Percentiles rank a stretch among this genome's conserved stretches.
Conservation (phyloP, 2,797 vertebrate species). For the Loris lydekkerianus region DNA sequence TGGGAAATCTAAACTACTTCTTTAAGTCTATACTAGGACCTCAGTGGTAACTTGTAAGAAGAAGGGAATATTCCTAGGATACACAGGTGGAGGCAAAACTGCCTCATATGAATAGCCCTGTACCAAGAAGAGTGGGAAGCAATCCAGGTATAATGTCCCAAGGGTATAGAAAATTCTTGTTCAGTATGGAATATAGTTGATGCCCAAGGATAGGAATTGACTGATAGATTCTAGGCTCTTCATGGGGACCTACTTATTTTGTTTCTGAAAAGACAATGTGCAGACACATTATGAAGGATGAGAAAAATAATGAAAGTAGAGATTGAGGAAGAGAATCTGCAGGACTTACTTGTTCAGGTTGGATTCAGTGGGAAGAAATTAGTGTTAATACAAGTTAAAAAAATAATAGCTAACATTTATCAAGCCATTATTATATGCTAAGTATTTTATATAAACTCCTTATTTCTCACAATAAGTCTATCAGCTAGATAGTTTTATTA, state of each 20-base stretch:
- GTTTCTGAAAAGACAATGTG: background rate
- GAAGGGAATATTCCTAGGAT: background rate
- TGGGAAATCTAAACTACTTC: background rate
- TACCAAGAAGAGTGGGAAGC: background rate
- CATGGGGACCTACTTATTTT: background rate
- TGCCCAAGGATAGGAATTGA: slow-evolving; percentile 28
- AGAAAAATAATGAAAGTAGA: slow-evolving; percentile 17
- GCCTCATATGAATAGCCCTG: background rate
- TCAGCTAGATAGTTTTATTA: slow-evolving; percentile 11
- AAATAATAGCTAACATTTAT: slow-evolving; percentile 5
- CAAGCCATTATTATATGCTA: slow-evolving; percentile 26
- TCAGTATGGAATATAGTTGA: background rate
- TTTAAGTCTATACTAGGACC: background rate
- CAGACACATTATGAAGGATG: background rate
- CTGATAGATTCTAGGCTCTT: background rate
- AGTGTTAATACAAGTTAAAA: background rate
- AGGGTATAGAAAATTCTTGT: slow-evolving; percentile 42
- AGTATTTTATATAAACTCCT: slow-evolving; percentile 30
- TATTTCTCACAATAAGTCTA: slow-evolving; percentile 26
- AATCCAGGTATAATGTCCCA: slow-evolving; percentile 8
- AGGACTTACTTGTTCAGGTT: slow-evolving; percentile 1
- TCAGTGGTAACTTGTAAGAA: slow-evolving; percentile 23
- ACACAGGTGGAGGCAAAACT: background rate
- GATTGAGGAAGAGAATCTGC: slow-evolving; percentile 45
- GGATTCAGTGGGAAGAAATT: slow-evolving; percentile 7